These are phyloP conservation scores for Ormyrus labotus DNA, from an alignment of 2,888 invertebrate species.

Conservation along the genomic window DNA sequence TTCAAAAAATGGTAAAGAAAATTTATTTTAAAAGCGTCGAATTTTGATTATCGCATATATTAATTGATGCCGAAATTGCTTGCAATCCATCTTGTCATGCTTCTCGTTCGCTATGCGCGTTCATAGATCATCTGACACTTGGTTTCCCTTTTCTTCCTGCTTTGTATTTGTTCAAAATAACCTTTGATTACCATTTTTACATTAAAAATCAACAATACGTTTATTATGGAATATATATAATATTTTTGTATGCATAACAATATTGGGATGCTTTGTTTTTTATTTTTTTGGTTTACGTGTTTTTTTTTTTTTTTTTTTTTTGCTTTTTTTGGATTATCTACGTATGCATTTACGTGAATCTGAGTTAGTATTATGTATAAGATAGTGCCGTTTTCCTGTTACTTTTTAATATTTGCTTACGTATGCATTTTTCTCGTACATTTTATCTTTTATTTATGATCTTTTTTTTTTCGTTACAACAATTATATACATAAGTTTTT, in stretches of 20 bases:
- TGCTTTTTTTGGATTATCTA: constrained; percentile 46
- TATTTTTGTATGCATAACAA: constrained; percentile 40
- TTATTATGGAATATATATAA: constrained; percentile 47
- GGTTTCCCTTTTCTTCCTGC: neutral
- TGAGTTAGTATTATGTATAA: constrained; percentile 28
- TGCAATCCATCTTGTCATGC: neutral
- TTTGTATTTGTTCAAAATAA: constrained; percentile 46
- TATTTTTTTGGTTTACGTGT: neutral
- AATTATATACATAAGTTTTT: constrained; percentile 70
- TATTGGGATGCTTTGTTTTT: constrained; percentile 36
- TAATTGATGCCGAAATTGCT: constrained; percentile 2
- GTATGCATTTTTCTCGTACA: constrained; percentile 55
- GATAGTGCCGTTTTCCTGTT: constrained; percentile 47
- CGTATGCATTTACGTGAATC: constrained; percentile 32
- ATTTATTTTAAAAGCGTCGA: constrained; percentile 44
- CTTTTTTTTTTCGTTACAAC: constrained; percentile 66
- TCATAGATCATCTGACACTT: neutral
- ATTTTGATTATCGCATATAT: constrained; percentile 9
- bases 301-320: constrained; percentile 4
- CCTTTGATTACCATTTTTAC: constrained; percentile 40
- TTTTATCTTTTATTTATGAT: constrained; percentile 60
- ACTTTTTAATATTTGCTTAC: constrained; percentile 52
- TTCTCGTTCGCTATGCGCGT: too few species aligned
- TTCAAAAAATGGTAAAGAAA: constrained; percentile 41
- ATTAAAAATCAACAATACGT: constrained; percentile 50